Percentiles rank a stretch among this genome's conserved stretches.
Conservation (phyloP, 2,888 invertebrate species). For the Meandrusa payeni region DNA sequence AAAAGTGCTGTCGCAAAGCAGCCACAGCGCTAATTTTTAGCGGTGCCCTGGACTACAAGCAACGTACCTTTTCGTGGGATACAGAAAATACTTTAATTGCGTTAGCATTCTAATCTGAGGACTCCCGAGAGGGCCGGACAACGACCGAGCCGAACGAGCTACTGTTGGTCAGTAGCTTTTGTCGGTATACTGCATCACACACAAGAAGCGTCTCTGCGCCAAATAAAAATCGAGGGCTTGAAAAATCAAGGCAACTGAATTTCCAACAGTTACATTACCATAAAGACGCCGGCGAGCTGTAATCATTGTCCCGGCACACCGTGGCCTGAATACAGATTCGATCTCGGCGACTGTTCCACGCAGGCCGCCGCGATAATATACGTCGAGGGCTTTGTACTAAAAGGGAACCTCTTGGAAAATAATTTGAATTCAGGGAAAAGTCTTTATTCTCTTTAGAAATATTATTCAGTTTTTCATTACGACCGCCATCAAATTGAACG, state of each 20-base stretch:
- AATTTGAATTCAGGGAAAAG: conserved; percentile 17
- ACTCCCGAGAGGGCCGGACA: too few relatives aligned
- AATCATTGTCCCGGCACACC: conserved; percentile 57
- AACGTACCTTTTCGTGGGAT: too few relatives aligned
- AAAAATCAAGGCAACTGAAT: conserved; percentile 65
- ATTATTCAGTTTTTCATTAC: background rate
- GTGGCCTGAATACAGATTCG: conserved; percentile 54
- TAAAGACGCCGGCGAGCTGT: conserved; percentile 60
- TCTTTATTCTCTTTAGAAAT: conserved; percentile 3
- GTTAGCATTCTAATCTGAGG: too few relatives aligned
- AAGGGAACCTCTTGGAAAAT: conserved; percentile 14
- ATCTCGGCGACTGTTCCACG: conserved; percentile 26
- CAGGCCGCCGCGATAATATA: conserved; percentile 24
- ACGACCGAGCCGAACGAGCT: too few relatives aligned
- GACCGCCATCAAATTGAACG: background rate
- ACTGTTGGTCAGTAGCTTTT: too few relatives aligned
- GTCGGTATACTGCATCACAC: too few relatives aligned
- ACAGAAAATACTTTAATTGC: too few relatives aligned
- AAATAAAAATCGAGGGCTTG: conserved; percentile 4
- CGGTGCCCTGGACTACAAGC: too few relatives aligned
- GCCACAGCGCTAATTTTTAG: too few relatives aligned
- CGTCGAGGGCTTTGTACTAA: conserved; percentile 14
- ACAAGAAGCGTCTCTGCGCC: background rate
- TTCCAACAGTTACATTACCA: conserved; percentile 61
- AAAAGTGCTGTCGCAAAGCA: too few relatives aligned